Conservation (phyloP, 1,140 invertebrate species). For the Phymorhynchus buccinoides region DNA sequence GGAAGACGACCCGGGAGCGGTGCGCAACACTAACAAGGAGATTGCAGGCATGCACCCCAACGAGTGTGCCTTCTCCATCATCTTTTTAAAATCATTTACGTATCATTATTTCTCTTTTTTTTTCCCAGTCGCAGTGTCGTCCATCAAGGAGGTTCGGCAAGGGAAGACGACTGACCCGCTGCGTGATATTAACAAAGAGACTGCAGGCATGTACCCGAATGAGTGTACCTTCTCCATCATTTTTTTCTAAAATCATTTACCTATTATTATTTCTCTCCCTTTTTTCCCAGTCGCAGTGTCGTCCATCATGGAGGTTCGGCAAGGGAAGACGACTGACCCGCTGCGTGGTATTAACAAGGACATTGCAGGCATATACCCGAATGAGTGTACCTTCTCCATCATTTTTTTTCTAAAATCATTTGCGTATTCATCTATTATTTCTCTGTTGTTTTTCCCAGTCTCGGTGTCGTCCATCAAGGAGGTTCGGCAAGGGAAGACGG, state of each 20-base stretch:
- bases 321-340: conserved; percentile 78
- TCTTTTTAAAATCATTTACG: too few relatives aligned
- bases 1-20: conserved; percentile 78
- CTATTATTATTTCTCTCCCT: background rate
- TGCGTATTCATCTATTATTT: too few relatives aligned
- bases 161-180: background rate
- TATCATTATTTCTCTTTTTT: background rate
- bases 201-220: too few relatives aligned
- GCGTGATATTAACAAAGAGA: background rate
- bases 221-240: too few relatives aligned
- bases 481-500: too few relatives aligned
- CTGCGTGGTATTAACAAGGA: conserved; percentile 74
- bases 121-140: too few relatives aligned
- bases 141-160: too few relatives aligned
- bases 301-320: conserved; percentile 78
- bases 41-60: conserved; percentile 75
- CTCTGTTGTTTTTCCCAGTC: too few relatives aligned
- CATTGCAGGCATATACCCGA: conserved; percentile 73
- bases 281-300: conserved; percentile 76
- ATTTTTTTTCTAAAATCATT: conserved; percentile 74
- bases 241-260: too few relatives aligned
- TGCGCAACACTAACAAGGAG: conserved; percentile 77
- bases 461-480: too few relatives aligned
- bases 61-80: conserved; percentile 80
- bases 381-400: conserved; percentile 80